These are phyloP conservation scores for Perdita meconis DNA, from an alignment of 2,888 invertebrate species.

Conservation along the genomic window DNA sequence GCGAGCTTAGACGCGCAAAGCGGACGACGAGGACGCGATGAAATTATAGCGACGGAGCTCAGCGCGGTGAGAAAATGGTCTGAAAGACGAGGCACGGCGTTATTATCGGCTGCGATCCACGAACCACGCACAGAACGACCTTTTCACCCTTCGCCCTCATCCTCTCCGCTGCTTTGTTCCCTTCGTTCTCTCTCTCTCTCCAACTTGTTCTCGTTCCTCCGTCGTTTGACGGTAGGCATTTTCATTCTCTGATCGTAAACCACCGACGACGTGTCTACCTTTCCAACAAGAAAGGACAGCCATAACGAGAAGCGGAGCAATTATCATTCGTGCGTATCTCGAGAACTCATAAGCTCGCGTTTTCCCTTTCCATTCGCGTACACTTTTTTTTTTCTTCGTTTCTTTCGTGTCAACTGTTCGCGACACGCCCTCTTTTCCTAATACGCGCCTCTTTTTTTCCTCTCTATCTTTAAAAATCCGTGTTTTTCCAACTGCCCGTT, in stretches of 20 bases:
- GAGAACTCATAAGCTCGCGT: slow-evolving; percentile 26
- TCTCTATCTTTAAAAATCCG: too few species aligned
- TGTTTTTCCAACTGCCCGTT: background rate
- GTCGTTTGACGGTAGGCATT: slow-evolving; percentile 10
- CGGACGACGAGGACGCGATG: background rate
- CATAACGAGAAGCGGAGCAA: slow-evolving; percentile 40
- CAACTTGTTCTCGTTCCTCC: background rate
- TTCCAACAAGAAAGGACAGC: slow-evolving; percentile 27
- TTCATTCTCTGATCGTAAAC: slow-evolving; percentile 33
- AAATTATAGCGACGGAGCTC: background rate
- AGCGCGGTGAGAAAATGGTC: background rate
- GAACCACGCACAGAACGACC: slow-evolving; percentile 25
- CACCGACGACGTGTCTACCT: slow-evolving; percentile 21
- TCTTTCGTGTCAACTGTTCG: slow-evolving; percentile 5
- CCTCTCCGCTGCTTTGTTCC: background rate
- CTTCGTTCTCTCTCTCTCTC: slow-evolving; percentile 13
- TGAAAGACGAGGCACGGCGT: background rate
- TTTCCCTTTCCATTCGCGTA: slow-evolving; percentile 17
- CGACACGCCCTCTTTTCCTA: background rate
- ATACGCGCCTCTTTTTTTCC: background rate
- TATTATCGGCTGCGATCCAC: slow-evolving; percentile 30
- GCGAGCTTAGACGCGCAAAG: background rate
- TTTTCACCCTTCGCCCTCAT: background rate
- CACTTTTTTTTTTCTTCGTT: slow-evolving; percentile 7
- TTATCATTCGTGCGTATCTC: slow-evolving; percentile 37